Conservation (phyloP, 2,113 vertebrate genomes). For the Eulemur macaco region DNA sequence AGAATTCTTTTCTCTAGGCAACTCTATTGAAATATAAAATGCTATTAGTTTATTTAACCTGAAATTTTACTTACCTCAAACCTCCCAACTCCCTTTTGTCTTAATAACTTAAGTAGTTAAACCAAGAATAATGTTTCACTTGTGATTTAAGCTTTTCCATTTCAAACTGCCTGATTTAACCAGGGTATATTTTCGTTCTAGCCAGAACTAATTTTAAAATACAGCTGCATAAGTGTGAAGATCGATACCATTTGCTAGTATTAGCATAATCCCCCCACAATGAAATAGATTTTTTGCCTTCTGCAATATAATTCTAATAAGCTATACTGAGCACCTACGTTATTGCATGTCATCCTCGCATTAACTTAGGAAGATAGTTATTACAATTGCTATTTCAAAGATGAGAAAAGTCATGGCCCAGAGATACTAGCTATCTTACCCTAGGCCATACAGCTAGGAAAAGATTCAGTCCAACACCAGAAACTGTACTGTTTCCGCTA, state of each 20-base stretch:
- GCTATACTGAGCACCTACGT: not conserved
- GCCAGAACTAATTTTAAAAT: not conserved
- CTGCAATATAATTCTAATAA: not conserved
- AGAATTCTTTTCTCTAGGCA: not conserved
- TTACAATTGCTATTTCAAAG: conserved; percentile 6
- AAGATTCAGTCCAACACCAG: conserved; percentile 5
- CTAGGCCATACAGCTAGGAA: not conserved
- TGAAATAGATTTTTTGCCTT: not conserved
- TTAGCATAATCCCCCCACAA: not conserved
- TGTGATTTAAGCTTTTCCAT: conserved; percentile 22
- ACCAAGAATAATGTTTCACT: conserved; percentile 20
- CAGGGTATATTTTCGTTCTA: not conserved
- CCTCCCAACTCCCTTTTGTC: not conserved
- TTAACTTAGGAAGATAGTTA: not conserved
- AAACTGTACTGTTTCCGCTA: not conserved
- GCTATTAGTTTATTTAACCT: not conserved
- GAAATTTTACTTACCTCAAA: not conserved
- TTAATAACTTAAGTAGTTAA: not conserved
- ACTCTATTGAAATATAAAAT: conserved; percentile 11
- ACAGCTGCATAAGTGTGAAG: not conserved
- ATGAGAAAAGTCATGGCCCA: not conserved
- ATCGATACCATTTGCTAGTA: not conserved
- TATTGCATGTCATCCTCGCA: not conserved
- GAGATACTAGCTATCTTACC: not conserved
- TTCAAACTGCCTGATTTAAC: conserved; percentile 43